Evolutionary conservation across 37 sponge, comb jelly and placozoan species (phyloP), one percentile per base, ranked within the genome.

Genomic region (Haliclona indistincta): DNA sequence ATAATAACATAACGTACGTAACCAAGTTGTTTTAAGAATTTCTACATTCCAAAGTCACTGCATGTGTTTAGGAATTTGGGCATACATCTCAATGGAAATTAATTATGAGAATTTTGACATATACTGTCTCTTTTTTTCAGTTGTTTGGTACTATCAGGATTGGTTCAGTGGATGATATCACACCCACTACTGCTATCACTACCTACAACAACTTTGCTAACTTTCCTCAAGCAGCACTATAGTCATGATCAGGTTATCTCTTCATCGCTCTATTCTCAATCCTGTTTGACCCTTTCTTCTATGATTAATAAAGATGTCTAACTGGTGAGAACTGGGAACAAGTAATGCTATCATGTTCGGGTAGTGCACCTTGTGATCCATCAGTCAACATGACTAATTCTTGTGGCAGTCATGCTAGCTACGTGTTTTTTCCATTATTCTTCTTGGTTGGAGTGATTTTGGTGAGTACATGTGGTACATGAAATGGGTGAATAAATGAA

Each of bases 301-400:
- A n/a, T n/a, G n/a, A n/a, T n/a, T n/a, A n/a, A n/a, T n/a, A n/a
- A n/a, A 77, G 89, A 51, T 77, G 73, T 2, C 38, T 81, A 25
- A 88, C 89, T 28, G 89, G 89, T 44, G 89, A 88, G 75, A 88
- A 84, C 71, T 88, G 89, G 89, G 68, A 77, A 40, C 67, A 79
- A 4, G 66, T 88, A 25, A 88, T 84, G 85, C 43, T 88, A 10
- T 53, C 60, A 49, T 23, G 38, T 39, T 32, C 17, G 19, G 61
- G 53, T 29, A 55, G 28, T 36, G 15, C 23, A 11, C 77, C 86
- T 84, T n/a, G n/a, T n/a, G 38, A 47, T 26, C 0, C 26, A 17
- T 23, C 56, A 7, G 4, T 7, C 0, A 15, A 0, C 2, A 53
- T 13, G 25, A 42, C 47, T 1, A 43, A 49, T 15, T 47, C 33